Percentiles rank a stretch among this genome's conserved stretches.
These are phyloP conservation scores for Strigamia crassipes DNA, from an alignment of 2,888 invertebrate species.

Conservation along the genomic window DNA sequence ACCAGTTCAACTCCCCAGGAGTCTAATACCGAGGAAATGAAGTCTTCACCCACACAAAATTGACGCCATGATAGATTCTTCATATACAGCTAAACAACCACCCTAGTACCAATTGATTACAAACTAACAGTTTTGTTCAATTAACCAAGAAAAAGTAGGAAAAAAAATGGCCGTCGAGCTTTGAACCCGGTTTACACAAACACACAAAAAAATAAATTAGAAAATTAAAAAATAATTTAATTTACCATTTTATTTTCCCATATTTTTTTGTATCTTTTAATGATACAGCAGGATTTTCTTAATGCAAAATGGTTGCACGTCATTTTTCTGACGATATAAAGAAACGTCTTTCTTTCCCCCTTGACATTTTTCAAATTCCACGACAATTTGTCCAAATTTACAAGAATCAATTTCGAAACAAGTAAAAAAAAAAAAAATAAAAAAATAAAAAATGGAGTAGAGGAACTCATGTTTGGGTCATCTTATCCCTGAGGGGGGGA, in stretches of 20 bases:
- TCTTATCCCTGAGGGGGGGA: constrained; percentile 21
- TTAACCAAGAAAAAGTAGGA: neutral
- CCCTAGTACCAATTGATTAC: neutral
- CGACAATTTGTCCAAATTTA: neutral
- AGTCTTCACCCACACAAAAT: neutral
- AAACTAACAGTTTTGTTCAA: constrained; percentile 2
- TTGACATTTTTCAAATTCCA: neutral
- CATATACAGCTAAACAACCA: neutral
- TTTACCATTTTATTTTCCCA: constrained; percentile 11
- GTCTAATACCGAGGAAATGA: constrained; percentile 26
- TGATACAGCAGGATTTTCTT: constrained; percentile 3
- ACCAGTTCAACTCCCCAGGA: constrained; percentile 33
- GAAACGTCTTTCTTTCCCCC: neutral
- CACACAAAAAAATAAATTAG: neutral
- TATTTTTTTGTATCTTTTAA: neutral
- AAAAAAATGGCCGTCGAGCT: neutral
- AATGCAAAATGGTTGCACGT: neutral
- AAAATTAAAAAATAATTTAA: constrained; percentile 13
- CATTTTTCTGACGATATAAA: neutral
- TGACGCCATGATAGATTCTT: neutral
- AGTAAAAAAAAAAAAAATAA: neutral
- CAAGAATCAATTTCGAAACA: neutral
- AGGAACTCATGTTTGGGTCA: neutral
- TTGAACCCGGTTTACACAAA: neutral
- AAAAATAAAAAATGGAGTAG: neutral